phyloP scores from a whole-genome alignment of 2,113 vertebrate genomes.

The Irena cyanogastra region DNA sequence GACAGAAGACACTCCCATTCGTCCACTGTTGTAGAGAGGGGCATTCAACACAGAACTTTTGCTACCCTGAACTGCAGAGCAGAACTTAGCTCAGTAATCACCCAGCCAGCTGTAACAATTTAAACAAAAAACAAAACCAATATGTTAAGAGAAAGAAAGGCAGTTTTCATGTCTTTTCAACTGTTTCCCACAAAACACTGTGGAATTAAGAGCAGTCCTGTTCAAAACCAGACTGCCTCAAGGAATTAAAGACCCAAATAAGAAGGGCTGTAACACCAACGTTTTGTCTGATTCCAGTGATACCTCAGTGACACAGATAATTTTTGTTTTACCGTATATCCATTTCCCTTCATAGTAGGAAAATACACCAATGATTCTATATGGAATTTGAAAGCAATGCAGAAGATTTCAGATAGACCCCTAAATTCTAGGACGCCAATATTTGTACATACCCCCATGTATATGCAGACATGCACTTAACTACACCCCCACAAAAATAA shows the following conservation, averaged over 20 bases:
- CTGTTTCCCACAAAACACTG: slow-evolving; percentile 1
- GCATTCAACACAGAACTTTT: neutral
- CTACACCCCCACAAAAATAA: neutral
- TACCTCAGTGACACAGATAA: neutral
- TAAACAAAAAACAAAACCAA: neutral
- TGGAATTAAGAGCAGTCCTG: neutral
- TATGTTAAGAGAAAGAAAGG: neutral
- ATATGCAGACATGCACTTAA: neutral
- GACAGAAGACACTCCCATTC: neutral
- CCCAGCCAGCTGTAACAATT: neutral
- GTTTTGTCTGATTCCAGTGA: neutral
- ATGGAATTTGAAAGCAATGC: neutral
- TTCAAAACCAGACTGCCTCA: neutral
- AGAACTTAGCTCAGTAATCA: neutral
- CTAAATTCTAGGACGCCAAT: neutral
- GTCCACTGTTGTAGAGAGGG: neutral
- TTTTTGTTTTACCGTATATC: neutral
- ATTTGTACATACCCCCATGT: neutral
- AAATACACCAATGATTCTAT: neutral
- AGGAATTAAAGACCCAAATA: neutral
- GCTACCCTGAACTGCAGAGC: neutral
- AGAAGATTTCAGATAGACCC: neutral
- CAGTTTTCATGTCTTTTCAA: slow-evolving; percentile 9
- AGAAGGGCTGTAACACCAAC: neutral
- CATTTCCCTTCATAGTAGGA: neutral